These are phyloP conservation scores for Aleadryas rufinucha DNA, from an alignment of 2,113 vertebrate species.

Conservation along the genomic window DNA sequence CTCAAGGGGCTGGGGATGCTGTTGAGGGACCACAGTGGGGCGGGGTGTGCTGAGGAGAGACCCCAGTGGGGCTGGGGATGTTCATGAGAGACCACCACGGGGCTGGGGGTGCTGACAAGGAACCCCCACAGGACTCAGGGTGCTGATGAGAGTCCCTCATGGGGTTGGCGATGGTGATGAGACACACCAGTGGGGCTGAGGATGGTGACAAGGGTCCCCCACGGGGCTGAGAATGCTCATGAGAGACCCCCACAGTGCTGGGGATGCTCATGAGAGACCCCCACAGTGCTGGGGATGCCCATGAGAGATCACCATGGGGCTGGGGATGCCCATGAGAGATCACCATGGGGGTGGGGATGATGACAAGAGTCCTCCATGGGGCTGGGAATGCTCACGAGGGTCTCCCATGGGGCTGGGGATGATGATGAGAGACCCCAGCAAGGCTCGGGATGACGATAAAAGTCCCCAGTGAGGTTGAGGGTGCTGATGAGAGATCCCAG, in stretches of 20 bases:
- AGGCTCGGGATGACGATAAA: not conserved
- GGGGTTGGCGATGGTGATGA: not conserved
- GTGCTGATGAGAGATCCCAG: accelerated
- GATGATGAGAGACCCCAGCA: not conserved
- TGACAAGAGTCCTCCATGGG: accelerated
- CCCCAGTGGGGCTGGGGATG: not conserved
- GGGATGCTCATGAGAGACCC: accelerated
- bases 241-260: not conserved
- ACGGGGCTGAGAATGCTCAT: not conserved
- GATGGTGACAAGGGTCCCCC: too few species aligned
- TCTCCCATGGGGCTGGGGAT: too few species aligned
- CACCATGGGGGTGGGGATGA: too few species aligned
- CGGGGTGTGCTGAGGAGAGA: not conserved
- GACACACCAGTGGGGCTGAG: not conserved
- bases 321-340: not conserved
- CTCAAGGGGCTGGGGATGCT: too few species aligned
- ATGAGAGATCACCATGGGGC: not conserved
- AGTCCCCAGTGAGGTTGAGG: too few species aligned
- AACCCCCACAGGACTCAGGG: not conserved
- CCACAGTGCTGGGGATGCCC: not conserved
- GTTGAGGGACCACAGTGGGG: not conserved
- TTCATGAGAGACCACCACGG: not conserved
- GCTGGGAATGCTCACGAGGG: accelerated
- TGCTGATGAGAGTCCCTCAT: not conserved
- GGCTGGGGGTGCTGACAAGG: not conserved